Evolutionary conservation across 1,140 invertebrate species (phyloP).

Genomic region (Acyrthosiphon pisum): DNA sequence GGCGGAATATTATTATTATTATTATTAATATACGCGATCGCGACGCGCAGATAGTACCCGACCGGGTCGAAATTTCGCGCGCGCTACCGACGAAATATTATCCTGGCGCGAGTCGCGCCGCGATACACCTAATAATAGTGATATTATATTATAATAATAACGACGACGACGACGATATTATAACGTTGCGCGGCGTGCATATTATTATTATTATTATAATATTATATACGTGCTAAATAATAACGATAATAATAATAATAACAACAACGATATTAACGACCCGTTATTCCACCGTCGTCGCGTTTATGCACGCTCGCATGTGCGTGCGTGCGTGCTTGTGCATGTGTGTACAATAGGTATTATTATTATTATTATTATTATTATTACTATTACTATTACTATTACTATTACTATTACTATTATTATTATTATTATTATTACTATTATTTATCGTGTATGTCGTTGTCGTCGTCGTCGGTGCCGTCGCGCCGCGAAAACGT

Average conservation of each 20-base stretch:
- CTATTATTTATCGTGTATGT: not conserved
- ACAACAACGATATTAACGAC: not conserved
- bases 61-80: not conserved
- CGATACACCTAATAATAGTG: not conserved
- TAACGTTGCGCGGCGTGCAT: not conserved
- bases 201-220: not conserved
- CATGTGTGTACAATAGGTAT: not conserved
- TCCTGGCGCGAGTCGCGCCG: not conserved
- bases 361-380: not conserved
- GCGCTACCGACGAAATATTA: not conserved
- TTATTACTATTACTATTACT: not conserved
- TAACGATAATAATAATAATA: not conserved
- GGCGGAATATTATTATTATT: not conserved
- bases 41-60: not conserved
- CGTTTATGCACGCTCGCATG: not conserved
- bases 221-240: not conserved
- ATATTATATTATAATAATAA: not conserved
- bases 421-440: not conserved
- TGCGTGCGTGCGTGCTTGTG: not conserved
- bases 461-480: not conserved
- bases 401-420: not conserved
- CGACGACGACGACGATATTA: not conserved
- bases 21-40: too few relatives aligned
- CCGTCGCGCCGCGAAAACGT: not conserved
- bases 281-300: conserved; percentile 7